A percentile compares a stretch with the other conserved stretches of the same genome.
These are phyloP conservation scores for Condylostylus longicornis DNA, from an alignment of 1,140 invertebrate species.

Conservation along the genomic window DNA sequence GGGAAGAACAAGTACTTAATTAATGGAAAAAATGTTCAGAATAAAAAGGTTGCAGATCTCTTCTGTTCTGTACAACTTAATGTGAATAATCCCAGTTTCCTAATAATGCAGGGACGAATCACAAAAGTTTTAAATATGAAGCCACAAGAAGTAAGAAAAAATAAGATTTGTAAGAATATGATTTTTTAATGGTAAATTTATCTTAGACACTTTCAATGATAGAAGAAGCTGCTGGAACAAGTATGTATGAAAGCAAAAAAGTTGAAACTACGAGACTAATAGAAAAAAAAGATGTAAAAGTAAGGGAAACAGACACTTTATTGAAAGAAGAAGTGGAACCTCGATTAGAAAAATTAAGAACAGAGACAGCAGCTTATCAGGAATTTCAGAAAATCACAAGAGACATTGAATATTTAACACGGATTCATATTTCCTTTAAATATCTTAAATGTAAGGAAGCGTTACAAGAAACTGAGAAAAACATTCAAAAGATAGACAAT, in stretches of 20 bases:
- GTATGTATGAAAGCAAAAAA: constrained; percentile 92
- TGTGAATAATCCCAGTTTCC: constrained; percentile 98
- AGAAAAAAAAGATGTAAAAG: constrained; percentile 84
- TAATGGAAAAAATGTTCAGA: constrained; percentile 80
- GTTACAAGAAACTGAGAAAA: constrained; percentile 15
- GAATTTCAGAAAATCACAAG: constrained; percentile 78
- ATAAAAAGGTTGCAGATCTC: constrained; percentile 81
- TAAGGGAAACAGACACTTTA: constrained; percentile 71
- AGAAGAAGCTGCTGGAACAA: constrained; percentile 97
- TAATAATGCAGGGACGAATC: constrained; percentile 99
- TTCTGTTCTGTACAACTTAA: constrained; percentile 95
- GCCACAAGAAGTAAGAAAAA: constrained; percentile 64
- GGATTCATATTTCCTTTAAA: constrained; percentile 33
- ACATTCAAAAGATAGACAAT: constrained; percentile 17
- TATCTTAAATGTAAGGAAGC: constrained; percentile 19
- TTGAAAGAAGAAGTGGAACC: constrained; percentile 79
- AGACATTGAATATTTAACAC: constrained; percentile 71
- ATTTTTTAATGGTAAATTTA: neutral
- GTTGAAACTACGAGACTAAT: constrained; percentile 75
- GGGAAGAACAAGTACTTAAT: constrained; percentile 91
- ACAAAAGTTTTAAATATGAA: constrained; percentile 99
- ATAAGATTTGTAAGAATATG: constrained; percentile 1
- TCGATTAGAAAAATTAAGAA: constrained; percentile 69
- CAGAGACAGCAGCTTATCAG: constrained; percentile 70
- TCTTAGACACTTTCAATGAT: constrained; percentile 86